These are phyloP conservation scores for Thryonomys swinderianus DNA, from an alignment of 2,113 vertebrate species.

Conservation along the genomic window DNA sequence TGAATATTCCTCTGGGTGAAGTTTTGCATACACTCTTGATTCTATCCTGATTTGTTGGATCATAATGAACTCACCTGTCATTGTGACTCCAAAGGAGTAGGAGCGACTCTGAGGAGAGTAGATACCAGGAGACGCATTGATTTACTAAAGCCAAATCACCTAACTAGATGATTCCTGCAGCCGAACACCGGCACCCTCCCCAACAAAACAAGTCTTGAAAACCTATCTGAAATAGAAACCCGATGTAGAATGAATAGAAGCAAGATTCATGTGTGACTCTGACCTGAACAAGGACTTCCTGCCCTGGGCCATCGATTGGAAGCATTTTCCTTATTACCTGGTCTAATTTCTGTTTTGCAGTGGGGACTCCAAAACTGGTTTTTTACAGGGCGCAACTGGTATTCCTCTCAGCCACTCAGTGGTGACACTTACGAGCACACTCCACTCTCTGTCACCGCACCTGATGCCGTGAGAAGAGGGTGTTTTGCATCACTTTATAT, in stretches of 20 bases:
- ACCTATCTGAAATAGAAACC: background rate
- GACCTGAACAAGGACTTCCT: background rate
- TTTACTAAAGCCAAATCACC: background rate
- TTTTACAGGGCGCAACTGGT: background rate
- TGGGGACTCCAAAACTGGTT: background rate
- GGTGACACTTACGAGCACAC: no score
- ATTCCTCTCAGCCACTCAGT: background rate
- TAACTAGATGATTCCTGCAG: background rate
- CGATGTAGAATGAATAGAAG: background rate
- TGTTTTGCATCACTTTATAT: background rate
- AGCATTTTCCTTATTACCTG: background rate
- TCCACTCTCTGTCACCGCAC: background rate
- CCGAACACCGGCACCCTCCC: background rate
- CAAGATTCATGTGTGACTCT: background rate
- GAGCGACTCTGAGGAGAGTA: background rate
- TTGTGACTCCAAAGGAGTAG: background rate
- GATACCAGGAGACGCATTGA: background rate
- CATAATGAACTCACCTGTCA: background rate
- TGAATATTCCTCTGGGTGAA: background rate
- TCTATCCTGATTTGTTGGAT: background rate
- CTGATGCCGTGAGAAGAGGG: background rate
- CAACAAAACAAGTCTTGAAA: background rate
- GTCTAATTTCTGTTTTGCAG: background rate
- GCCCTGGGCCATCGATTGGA: background rate
- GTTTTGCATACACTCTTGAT: background rate